These are phyloP conservation scores for Drosophila planitibia DNA, from an alignment of 2,888 invertebrate species.

Conservation along the genomic window DNA sequence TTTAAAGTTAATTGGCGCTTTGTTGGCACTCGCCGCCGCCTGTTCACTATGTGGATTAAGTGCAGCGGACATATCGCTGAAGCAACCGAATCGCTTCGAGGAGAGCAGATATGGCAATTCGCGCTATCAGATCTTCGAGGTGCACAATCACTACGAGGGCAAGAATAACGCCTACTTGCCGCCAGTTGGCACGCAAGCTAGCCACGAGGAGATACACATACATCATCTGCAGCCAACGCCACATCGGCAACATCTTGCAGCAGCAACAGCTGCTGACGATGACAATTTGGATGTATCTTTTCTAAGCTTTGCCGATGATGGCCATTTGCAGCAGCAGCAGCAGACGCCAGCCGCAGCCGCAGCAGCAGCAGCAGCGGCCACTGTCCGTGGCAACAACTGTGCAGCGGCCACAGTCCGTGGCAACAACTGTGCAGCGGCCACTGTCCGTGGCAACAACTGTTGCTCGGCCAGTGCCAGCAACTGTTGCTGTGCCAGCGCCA, in stretches of 20 bases:
- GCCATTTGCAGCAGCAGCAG: slow-evolving; percentile 15
- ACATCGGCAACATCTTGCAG: slow-evolving; percentile 28
- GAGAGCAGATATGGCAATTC: slow-evolving; percentile 73
- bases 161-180: slow-evolving; percentile 54
- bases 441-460: not conserved
- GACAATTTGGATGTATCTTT: slow-evolving; percentile 72
- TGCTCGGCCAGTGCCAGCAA: slow-evolving; percentile 1
- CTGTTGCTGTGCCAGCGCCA: slow-evolving; percentile 23
- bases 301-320: slow-evolving; percentile 57
- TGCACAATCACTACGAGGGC: slow-evolving; percentile 72
- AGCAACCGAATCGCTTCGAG: slow-evolving; percentile 58
- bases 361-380: not conserved
- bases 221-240: slow-evolving; percentile 41
- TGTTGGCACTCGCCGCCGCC: slow-evolving; percentile 65
- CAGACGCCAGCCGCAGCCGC: slow-evolving; percentile 1
- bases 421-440: not conserved
- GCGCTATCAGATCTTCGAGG: slow-evolving; percentile 76
- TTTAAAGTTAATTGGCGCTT: slow-evolving; percentile 55
- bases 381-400: slow-evolving; percentile 1
- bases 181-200: slow-evolving; percentile 30
- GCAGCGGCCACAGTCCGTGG: not conserved
- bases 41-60: slow-evolving; percentile 50
- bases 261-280: slow-evolving; percentile 49
- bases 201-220: slow-evolving; percentile 60
- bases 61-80: slow-evolving; percentile 74